Evolutionary conservation across 2,797 vertebrate species (phyloP).

Genomic region (Microhierax caerulescens): DNA sequence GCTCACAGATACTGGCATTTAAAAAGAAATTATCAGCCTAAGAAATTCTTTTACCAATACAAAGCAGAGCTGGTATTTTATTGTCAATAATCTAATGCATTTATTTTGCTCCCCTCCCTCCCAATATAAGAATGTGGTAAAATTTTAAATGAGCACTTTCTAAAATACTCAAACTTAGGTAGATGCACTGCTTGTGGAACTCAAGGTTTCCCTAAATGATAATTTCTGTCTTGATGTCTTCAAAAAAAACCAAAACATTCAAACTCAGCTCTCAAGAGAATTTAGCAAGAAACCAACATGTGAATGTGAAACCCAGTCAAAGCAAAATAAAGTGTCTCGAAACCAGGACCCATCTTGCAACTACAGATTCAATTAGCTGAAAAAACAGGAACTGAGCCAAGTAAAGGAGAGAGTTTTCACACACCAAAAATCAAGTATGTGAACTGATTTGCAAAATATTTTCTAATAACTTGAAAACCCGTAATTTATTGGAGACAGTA

Average conservation of each 20-base stretch:
- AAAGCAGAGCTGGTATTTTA: background rate
- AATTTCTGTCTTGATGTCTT: background rate
- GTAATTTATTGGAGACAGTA: background rate
- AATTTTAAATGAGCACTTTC: background rate
- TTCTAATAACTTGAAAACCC: background rate
- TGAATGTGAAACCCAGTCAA: background rate
- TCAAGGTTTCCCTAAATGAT: background rate
- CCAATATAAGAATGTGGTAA: background rate
- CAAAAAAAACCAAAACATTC: background rate
- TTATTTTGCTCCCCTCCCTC: background rate
- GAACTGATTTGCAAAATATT: background rate
- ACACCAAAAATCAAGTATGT: background rate
- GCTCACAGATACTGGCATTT: background rate
- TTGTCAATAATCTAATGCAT: background rate
- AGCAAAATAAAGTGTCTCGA: background rate
- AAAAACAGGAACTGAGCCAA: background rate
- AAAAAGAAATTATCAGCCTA: background rate
- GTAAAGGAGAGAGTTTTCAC: background rate
- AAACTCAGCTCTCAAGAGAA: background rate
- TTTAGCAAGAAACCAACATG: background rate
- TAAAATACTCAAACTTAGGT: background rate
- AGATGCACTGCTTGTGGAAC: background rate
- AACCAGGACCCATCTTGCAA: background rate
- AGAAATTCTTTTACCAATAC: background rate
- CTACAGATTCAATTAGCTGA: background rate